Evolutionary conservation across 2,888 invertebrate genomes (phyloP).

Genomic region (Phrixothrix hirtus): DNA sequence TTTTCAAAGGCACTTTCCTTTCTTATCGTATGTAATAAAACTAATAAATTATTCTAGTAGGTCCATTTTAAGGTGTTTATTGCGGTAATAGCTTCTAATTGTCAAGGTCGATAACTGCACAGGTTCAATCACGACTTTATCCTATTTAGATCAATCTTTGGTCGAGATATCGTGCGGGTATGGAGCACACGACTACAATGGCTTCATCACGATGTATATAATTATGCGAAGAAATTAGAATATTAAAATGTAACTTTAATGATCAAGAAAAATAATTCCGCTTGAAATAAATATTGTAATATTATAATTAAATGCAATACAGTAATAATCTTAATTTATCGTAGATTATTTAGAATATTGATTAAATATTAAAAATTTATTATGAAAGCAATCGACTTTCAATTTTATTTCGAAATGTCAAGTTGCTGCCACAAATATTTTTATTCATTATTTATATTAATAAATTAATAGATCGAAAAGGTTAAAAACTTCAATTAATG

Average conservation of each 20-base stretch:
- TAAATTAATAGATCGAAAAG: not conserved
- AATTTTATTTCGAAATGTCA: not conserved
- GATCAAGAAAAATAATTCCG: too few relatives aligned
- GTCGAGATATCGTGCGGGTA: conserved; percentile 47
- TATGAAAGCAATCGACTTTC: not conserved
- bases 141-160: conserved; percentile 49
- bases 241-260: conserved; percentile 25
- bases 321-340: too few relatives aligned
- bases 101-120: conserved; percentile 48
- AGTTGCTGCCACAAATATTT: not conserved
- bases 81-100: conserved; percentile 32
- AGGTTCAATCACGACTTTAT: conserved; percentile 49
- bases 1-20: too few relatives aligned
- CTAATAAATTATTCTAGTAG: not conserved
- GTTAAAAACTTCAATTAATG: not conserved
- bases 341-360: too few relatives aligned
- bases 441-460: not conserved
- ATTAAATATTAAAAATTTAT: too few relatives aligned
- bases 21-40: too few relatives aligned
- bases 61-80: conserved; percentile 13
- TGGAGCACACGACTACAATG: conserved; percentile 45
- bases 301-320: too few relatives aligned
- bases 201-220: conserved; percentile 46
- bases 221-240: conserved; percentile 38
- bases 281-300: too few relatives aligned